Percentiles rank a stretch among this genome's conserved stretches.
phyloP scores from a whole-genome alignment of 2,113 vertebrate species.

The Apodemus sylvaticus region DNA sequence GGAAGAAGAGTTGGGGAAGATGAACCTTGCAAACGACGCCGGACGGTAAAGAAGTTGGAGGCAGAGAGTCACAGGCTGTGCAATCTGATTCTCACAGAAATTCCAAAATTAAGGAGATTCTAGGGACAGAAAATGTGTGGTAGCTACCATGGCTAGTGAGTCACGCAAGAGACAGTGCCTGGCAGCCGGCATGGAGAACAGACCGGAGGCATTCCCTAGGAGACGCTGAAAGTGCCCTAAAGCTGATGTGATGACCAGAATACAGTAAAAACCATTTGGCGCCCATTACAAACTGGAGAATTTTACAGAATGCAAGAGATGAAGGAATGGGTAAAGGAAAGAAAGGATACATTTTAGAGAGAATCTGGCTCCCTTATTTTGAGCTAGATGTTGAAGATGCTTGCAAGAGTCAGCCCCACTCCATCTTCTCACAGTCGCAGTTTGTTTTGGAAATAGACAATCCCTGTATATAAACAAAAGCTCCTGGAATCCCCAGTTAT shows the following conservation, averaged over 20 bases:
- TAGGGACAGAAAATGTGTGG: fast-evolving
- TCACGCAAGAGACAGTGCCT: neutral
- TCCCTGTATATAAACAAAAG: neutral
- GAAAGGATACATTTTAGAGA: neutral
- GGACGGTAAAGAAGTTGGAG: neutral
- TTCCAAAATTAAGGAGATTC: neutral
- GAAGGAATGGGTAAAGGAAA: neutral
- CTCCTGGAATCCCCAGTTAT: neutral
- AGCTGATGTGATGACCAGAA: no score
- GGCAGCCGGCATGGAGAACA: neutral
- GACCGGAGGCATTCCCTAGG: neutral
- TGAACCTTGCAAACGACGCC: fast-evolving
- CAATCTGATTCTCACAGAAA: neutral
- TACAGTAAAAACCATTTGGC: fast-evolving
- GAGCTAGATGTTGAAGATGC: neutral
- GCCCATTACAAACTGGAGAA: fast-evolving
- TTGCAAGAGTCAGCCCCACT: neutral
- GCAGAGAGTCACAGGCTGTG: fast-evolving
- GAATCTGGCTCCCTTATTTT: neutral
- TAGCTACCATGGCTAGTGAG: neutral
- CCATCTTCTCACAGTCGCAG: neutral
- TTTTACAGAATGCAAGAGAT: neutral
- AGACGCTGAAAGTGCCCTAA: fast-evolving
- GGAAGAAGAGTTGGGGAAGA: neutral
- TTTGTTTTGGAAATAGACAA: neutral